phyloP scores from a whole-genome alignment of 1,140 invertebrate species.

The Pomacea maculata region DNA sequence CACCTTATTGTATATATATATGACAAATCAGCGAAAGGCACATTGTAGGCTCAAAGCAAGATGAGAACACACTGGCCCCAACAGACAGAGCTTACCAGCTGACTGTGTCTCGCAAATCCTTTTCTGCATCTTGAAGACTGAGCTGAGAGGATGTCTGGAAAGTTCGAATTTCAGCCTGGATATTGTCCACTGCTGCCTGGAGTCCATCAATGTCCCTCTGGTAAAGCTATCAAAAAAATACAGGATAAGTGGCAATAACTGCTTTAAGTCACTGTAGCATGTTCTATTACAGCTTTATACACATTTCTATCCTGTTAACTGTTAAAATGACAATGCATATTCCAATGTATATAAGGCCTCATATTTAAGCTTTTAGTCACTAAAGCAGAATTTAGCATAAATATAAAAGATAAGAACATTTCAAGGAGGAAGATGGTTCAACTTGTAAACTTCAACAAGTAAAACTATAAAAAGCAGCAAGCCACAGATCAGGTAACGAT shows the following conservation, averaged over 20 bases:
- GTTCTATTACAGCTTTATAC: no score
- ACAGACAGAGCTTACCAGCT: conserved; percentile 11
- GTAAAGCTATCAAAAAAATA: conserved; percentile 21
- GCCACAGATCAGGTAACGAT: neutral
- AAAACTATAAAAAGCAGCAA: neutral
- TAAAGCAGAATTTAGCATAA: neutral
- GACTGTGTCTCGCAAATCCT: conserved; percentile 14
- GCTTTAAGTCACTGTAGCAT: neutral
- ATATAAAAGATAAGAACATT: neutral
- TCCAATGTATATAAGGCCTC: neutral
- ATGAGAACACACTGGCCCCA: no score
- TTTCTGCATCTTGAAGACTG: conserved; percentile 22
- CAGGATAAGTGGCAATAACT: neutral
- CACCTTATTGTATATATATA: no score
- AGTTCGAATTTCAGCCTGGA: conserved; percentile 33
- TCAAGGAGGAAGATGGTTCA: neutral
- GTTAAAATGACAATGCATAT: neutral
- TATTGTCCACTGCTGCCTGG: conserved; percentile 24
- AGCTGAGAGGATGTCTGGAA: conserved; percentile 23
- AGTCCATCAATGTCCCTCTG: conserved; percentile 32
- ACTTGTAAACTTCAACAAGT: neutral
- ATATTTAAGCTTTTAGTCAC: neutral
- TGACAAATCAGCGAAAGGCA: no score
- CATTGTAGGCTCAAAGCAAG: no score
- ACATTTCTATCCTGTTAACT: no score